A percentile compares a stretch with the other conserved stretches of the same genome.
Conservation (phyloP, 2,797 vertebrate genomes). For the Peromyscus aztecus region DNA sequence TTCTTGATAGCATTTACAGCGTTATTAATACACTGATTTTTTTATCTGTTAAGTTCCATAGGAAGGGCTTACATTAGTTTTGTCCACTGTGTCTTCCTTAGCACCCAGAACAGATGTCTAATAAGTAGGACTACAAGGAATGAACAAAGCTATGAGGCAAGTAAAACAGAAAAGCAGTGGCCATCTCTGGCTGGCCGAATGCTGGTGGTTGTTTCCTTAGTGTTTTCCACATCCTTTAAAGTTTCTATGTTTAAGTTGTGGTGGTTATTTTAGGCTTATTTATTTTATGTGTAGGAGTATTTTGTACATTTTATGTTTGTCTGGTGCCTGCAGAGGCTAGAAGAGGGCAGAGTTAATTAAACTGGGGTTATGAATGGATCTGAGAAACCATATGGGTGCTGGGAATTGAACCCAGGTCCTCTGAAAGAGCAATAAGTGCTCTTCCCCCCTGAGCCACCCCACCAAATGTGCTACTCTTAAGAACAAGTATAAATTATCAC, state of each 20-base stretch:
- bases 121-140: not conserved
- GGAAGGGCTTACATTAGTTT: not conserved
- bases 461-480: not conserved
- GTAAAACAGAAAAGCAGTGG: not conserved
- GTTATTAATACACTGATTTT: not conserved
- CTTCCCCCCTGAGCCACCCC: not conserved
- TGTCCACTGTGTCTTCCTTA: not conserved
- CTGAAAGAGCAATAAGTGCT: not conserved
- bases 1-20: not conserved
- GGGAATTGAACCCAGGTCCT: not conserved
- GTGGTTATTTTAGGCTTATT: not conserved
- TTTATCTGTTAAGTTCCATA: not conserved
- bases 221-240: not conserved
- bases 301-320: not conserved
- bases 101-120: not conserved
- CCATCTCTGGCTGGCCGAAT: not conserved
- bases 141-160: not conserved
- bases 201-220: not conserved
- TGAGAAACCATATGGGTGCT: not conserved
- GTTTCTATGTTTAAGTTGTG: not conserved
- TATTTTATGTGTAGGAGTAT: not conserved
- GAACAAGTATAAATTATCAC: not conserved
- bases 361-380: not conserved
- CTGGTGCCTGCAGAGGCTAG: not conserved
- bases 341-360: not conserved